phyloP scores from a whole-genome alignment of 2,113 vertebrate genomes.

The Pseudolaguvia tuberculata region DNA sequence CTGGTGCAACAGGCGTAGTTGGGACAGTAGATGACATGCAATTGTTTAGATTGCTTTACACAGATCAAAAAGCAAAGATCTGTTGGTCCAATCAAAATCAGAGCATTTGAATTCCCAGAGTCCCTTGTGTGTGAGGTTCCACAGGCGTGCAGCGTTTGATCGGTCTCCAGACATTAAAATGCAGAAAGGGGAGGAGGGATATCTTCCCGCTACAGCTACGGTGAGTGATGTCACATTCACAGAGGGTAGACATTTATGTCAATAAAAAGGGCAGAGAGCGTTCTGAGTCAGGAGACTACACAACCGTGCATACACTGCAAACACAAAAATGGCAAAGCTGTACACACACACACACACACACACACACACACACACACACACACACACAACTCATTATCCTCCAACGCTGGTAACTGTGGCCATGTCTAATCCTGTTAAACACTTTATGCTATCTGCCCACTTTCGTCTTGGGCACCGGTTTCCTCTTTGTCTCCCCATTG shows the following conservation, averaged over 20 bases:
- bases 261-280: slow-evolving; percentile 26
- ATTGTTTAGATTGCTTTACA: slow-evolving; percentile 36
- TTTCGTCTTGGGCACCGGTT: neutral
- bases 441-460: slow-evolving; percentile 5
- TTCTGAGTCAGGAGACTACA: slow-evolving; percentile 28
- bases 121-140: slow-evolving; percentile 1
- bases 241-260: slow-evolving; percentile 30
- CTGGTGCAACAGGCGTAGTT: slow-evolving; percentile 11
- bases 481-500: slow-evolving; percentile 35
- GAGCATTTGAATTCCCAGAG: slow-evolving; percentile 4
- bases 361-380: too few species aligned
- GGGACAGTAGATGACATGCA: slow-evolving; percentile 39
- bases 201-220: slow-evolving; percentile 23
- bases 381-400: slow-evolving; percentile 4
- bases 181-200: slow-evolving; percentile 29
- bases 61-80: slow-evolving; percentile 55
- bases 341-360: slow-evolving; percentile 18
- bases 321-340: neutral
- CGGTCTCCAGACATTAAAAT: slow-evolving; percentile 31
- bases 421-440: slow-evolving; percentile 19
- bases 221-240: slow-evolving; percentile 29
- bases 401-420: slow-evolving; percentile 13
- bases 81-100: slow-evolving; percentile 33
- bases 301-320: neutral
- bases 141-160: neutral